A percentile compares a stretch with the other conserved stretches of the same genome.
Conservation (phyloP, 2,113 vertebrate species). For the Alligator mississippiensis region DNA sequence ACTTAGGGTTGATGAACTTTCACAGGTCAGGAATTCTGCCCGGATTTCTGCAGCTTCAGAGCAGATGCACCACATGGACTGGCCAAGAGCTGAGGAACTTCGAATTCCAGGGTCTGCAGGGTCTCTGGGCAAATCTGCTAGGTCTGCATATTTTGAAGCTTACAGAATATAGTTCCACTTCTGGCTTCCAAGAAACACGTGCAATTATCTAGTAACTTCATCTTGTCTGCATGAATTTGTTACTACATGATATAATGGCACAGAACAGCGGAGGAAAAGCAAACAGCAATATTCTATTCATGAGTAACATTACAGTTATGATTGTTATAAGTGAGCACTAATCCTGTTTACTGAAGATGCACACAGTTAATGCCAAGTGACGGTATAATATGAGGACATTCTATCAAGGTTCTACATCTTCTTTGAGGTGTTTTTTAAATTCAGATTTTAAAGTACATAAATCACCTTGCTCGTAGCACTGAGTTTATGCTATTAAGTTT, state of each 20-base stretch:
- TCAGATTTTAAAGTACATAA: not conserved
- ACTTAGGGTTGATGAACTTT: too few relatives aligned
- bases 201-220: not conserved
- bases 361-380: not conserved
- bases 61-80: not conserved
- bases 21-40: not conserved
- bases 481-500: not conserved
- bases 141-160: not conserved
- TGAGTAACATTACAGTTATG: not conserved
- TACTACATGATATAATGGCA: not conserved
- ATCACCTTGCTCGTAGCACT: rapidly evolving
- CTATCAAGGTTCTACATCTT: not conserved
- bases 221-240: not conserved
- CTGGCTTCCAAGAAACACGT: not conserved
- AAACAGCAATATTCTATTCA: not conserved
- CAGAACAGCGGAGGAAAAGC: not conserved
- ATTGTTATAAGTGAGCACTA: not conserved
- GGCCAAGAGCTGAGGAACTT: not conserved
- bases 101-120: not conserved
- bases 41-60: not conserved
- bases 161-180: not conserved
- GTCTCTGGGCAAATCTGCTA: not conserved
- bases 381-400: not conserved
- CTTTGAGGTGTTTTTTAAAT: not conserved
- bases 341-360: not conserved